phyloP scores from a whole-genome alignment of 2,888 invertebrate genomes.

The Mantis religiosa region DNA sequence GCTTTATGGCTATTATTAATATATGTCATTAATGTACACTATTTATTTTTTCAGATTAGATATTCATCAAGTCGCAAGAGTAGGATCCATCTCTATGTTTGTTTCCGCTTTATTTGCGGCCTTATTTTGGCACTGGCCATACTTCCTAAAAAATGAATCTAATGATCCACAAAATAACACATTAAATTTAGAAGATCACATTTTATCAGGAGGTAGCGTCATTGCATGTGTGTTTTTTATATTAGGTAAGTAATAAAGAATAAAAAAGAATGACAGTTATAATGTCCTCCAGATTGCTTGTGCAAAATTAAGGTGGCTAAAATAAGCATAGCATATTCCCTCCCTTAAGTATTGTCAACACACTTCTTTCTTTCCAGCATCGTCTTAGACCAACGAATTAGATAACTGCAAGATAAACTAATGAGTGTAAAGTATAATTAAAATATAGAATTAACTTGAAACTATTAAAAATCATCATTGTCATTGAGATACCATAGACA shows the following conservation, averaged over 20 bases:
- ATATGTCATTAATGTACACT: not conserved
- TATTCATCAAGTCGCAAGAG: conserved; percentile 26
- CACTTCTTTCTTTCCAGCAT: too few relatives aligned
- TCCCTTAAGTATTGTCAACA: too few relatives aligned
- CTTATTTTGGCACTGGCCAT: conserved; percentile 22
- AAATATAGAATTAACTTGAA: too few relatives aligned
- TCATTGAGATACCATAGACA: too few relatives aligned
- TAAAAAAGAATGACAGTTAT: not conserved
- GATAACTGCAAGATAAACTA: too few relatives aligned
- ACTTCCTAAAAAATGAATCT: not conserved
- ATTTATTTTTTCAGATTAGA: conserved; percentile 22
- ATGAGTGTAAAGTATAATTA: too few relatives aligned
- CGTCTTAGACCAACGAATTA: too few relatives aligned
- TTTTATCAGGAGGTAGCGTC: conserved; percentile 46
- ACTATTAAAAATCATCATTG: too few relatives aligned
- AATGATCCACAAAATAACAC: not conserved
- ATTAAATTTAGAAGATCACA: conserved; percentile 41
- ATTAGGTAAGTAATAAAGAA: conserved; percentile 41
- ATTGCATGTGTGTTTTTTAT: conserved; percentile 46
- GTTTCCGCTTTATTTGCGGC: conserved; percentile 25
- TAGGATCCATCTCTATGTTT: conserved; percentile 28
- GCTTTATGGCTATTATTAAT: too few relatives aligned
- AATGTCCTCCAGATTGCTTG: too few relatives aligned
- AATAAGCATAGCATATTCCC: too few relatives aligned
- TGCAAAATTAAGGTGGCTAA: too few relatives aligned